phyloP scores from a whole-genome alignment of 53 echinoderm and acorn worm species.

The Stichopus horrens region DNA sequence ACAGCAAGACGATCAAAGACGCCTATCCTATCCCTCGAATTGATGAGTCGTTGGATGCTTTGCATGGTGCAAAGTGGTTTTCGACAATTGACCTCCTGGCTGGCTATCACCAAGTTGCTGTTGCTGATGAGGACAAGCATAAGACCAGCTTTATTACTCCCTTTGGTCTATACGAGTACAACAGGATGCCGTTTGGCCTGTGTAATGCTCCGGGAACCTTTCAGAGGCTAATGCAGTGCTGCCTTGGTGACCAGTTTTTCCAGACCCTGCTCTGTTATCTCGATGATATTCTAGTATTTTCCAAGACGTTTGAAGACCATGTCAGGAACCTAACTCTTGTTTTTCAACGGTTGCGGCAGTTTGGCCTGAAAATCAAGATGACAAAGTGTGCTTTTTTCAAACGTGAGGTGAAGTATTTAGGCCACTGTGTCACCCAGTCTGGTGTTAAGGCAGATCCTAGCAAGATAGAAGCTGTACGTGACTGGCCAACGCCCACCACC shows the following conservation, averaged over 20 bases:
- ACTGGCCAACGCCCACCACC: slow-evolving; percentile 6
- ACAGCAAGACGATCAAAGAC: slow-evolving; percentile 29
- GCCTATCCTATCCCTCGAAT: slow-evolving; percentile 38
- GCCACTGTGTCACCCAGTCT: not conserved
- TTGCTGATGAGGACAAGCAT: slow-evolving; percentile 25
- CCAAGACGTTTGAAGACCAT: slow-evolving; percentile 49
- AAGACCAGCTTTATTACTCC: slow-evolving; percentile 50
- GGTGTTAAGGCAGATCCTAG: not conserved
- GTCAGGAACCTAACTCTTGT: slow-evolving; percentile 8
- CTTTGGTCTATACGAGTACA: slow-evolving; percentile 47
- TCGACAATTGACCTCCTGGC: slow-evolving; percentile 26
- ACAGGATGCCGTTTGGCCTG: slow-evolving; percentile 51
- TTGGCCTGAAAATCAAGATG: slow-evolving; percentile 59
- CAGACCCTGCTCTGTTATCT: slow-evolving; percentile 45
- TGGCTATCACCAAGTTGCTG: slow-evolving; percentile 39
- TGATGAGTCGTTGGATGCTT: slow-evolving; percentile 37
- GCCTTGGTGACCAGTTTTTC: slow-evolving; percentile 40
- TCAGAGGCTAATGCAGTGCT: slow-evolving; percentile 46
- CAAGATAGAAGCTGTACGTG: slow-evolving; percentile 4
- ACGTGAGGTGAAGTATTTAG: slow-evolving; percentile 43
- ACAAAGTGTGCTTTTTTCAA: slow-evolving; percentile 47
- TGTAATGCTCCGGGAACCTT: slow-evolving; percentile 45
- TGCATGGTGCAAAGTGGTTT: slow-evolving; percentile 24
- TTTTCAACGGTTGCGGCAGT: slow-evolving; percentile 44
- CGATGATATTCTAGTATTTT: slow-evolving; percentile 57